A percentile compares a stretch with the other conserved stretches of the same genome.
Evolutionary conservation across 2,888 invertebrate species (phyloP).

Genomic region (Schizaphis graminum): DNA sequence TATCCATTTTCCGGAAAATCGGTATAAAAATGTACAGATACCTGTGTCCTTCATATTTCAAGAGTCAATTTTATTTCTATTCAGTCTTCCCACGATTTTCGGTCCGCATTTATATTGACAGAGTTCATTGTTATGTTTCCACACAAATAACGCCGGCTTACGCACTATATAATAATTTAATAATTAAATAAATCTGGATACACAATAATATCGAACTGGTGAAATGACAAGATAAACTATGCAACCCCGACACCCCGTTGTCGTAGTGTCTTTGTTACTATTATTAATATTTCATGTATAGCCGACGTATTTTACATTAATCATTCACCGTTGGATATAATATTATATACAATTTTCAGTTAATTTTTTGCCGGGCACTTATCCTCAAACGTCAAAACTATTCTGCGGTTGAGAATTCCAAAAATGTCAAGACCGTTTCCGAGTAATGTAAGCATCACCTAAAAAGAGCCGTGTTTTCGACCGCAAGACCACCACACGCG

Average conservation of each 20-base stretch:
- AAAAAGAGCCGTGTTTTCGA: conserved; percentile 16
- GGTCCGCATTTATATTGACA: background rate
- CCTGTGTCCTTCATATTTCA: background rate
- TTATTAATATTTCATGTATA: conserved; percentile 31
- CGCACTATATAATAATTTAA: background rate
- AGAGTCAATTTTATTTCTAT: background rate
- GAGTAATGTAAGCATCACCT: background rate
- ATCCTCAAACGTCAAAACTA: background rate
- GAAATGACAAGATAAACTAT: conserved; percentile 43
- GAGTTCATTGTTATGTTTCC: background rate
- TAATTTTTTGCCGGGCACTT: background rate
- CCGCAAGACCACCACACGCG: background rate
- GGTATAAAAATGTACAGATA: background rate
- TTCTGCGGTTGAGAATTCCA: conserved; percentile 38
- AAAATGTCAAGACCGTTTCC: conserved; percentile 49
- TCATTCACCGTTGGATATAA: conserved; percentile 12
- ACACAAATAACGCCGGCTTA: background rate
- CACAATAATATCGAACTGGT: conserved; percentile 2
- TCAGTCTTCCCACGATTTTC: background rate
- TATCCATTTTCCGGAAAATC: background rate
- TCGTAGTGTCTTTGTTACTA: conserved; percentile 3
- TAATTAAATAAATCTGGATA: conserved; percentile 30
- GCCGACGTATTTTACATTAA: conserved; percentile 49
- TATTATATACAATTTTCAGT: conserved; percentile 11
- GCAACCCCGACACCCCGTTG: background rate